Percentiles rank a stretch among this genome's conserved stretches.
phyloP scores from a whole-genome alignment of 2,797 vertebrate species.

The Gymnoscopelus braueri region DNA sequence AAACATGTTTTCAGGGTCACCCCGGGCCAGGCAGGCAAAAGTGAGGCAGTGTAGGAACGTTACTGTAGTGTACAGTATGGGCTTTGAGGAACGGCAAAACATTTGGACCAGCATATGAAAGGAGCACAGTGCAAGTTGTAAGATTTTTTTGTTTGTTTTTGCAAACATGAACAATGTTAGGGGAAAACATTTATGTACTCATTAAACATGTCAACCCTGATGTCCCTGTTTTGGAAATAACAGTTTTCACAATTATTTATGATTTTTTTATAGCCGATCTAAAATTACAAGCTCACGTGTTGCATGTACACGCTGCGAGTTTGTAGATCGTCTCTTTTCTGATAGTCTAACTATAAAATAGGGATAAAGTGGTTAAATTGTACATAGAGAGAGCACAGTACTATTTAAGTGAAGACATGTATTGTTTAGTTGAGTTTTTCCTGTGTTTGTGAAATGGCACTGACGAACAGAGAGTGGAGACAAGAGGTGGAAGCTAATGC shows the following conservation, averaged over 20 bases:
- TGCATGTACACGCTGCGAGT: too few species aligned
- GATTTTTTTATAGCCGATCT: too few species aligned
- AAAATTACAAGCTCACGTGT: too few species aligned
- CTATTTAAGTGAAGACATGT: constrained; percentile 26
- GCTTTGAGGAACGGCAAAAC: constrained; percentile 14
- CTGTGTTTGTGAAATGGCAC: too few species aligned
- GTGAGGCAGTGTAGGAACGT: constrained; percentile 2
- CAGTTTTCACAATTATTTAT: too few species aligned
- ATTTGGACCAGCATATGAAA: constrained; percentile 19
- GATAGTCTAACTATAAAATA: too few species aligned
- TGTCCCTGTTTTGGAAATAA: too few species aligned
- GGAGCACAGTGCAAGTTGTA: constrained; percentile 1
- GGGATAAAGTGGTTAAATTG: not conserved
- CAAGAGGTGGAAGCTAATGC: too few species aligned
- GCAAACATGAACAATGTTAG: not conserved
- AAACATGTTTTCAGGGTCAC: constrained; percentile 10
- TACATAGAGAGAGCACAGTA: constrained; percentile 25
- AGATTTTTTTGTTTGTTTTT: not conserved
- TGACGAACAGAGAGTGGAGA: too few species aligned
- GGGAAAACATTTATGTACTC: not conserved
- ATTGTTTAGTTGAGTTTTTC: not conserved
- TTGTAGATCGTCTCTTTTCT: too few species aligned
- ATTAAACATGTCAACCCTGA: not conserved
- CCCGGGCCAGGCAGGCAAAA: not conserved
- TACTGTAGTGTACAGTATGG: constrained; percentile 5